These are phyloP conservation scores for Trematomus bernacchii DNA, from an alignment of 2,797 vertebrate species.

Conservation along the genomic window DNA sequence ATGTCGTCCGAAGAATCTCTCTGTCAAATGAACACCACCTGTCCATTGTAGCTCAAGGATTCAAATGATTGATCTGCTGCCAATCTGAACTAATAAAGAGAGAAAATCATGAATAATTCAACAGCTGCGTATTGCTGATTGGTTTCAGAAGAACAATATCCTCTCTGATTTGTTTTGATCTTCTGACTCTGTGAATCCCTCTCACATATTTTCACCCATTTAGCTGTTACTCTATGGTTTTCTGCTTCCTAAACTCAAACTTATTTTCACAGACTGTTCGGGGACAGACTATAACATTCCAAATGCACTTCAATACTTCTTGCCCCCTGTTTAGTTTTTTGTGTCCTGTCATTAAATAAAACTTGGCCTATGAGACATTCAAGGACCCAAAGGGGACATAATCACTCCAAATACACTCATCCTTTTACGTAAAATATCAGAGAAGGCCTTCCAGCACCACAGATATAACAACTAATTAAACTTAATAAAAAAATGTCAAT, in stretches of 20 bases:
- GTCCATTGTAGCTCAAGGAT: background rate
- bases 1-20: background rate
- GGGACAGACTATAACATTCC: background rate
- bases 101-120: background rate
- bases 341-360: constrained; percentile 30
- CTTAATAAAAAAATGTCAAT: background rate
- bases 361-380: constrained; percentile 39
- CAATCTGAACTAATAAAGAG: constrained; percentile 5
- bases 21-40: background rate
- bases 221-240: background rate
- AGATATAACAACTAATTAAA: background rate
- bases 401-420: constrained; percentile 23
- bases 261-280: background rate
- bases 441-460: background rate
- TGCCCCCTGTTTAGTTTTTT: background rate
- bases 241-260: background rate
- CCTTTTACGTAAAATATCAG: constrained; percentile 7
- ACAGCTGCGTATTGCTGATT: background rate
- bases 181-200: background rate
- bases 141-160: background rate
- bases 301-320: background rate
- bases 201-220: background rate
- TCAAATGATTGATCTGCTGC: background rate
- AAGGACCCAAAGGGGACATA: constrained; percentile 31
- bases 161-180: constrained; percentile 3